phyloP scores from a whole-genome alignment of 2,797 vertebrate species.

The Ptychobarbus kaznakovi region DNA sequence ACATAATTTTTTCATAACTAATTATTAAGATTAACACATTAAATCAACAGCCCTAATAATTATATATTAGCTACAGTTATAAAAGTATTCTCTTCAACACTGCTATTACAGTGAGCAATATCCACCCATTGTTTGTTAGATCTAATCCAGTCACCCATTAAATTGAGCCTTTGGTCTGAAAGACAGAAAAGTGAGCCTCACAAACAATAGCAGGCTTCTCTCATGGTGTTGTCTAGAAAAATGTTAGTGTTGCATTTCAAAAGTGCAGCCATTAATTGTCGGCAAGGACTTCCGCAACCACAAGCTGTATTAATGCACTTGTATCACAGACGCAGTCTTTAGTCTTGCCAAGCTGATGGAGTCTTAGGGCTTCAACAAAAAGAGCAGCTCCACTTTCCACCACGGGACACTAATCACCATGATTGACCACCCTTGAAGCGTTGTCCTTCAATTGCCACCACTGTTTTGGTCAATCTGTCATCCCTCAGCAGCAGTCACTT shows the following conservation, averaged over 20 bases:
- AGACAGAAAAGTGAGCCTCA: conserved; percentile 10
- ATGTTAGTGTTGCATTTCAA: conserved; percentile 42
- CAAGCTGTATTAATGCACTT: conserved; percentile 3
- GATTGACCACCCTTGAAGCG: conserved; percentile 60
- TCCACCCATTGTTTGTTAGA: not conserved
- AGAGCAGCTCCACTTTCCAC: conserved; percentile 37
- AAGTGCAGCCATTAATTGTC: conserved; percentile 51
- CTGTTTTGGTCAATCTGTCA: conserved; percentile 61
- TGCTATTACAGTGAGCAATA: not conserved
- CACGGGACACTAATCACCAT: conserved; percentile 49
- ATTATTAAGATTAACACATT: not conserved
- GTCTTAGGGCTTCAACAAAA: conserved; percentile 40
- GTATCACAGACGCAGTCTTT: conserved; percentile 16
- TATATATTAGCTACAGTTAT: not conserved
- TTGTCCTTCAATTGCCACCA: conserved; percentile 55
- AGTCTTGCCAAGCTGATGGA: conserved; percentile 51
- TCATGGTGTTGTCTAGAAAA: conserved; percentile 34
- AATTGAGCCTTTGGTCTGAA: conserved; percentile 34
- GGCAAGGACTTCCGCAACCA: conserved; percentile 1
- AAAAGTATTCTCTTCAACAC: not conserved
- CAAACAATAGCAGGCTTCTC: conserved; percentile 7
- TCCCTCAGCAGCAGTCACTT: conserved; percentile 56
- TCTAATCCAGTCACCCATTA: conserved; percentile 5
- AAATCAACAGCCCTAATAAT: not conserved
- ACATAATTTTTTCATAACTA: not conserved